These are phyloP conservation scores for Wiebesia pumilae DNA, from an alignment of 1,140 invertebrate species.

Conservation along the genomic window DNA sequence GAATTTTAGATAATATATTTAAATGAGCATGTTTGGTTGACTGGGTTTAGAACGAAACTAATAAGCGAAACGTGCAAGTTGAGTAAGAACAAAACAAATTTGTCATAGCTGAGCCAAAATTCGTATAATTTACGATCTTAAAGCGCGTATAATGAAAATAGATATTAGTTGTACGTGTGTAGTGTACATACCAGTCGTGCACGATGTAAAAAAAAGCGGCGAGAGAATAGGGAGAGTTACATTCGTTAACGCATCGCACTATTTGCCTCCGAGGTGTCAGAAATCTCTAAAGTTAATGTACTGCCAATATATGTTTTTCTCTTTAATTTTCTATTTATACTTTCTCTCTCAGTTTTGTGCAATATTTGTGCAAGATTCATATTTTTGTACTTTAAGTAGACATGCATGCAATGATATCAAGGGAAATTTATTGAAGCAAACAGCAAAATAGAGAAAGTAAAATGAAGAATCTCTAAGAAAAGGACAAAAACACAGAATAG, in stretches of 20 bases:
- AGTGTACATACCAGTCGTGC: background rate
- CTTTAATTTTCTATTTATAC: background rate
- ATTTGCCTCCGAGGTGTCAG: background rate
- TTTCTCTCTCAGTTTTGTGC: background rate
- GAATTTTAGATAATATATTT: slow-evolving; percentile 3
- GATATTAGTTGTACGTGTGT: slow-evolving; percentile 49
- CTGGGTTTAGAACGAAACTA: background rate
- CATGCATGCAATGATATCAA: background rate
- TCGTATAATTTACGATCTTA: slow-evolving; percentile 51
- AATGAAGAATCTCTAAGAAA: background rate
- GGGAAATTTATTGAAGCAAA: slow-evolving; percentile 3
- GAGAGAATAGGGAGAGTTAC: slow-evolving; percentile 20
- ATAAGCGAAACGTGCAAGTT: background rate
- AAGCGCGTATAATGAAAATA: slow-evolving; percentile 61
- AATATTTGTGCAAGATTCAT: background rate
- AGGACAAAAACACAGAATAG: slow-evolving; percentile 18
- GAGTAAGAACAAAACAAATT: slow-evolving; percentile 11
- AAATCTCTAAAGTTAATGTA: background rate
- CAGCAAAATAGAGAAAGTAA: slow-evolving; percentile 6
- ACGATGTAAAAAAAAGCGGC: slow-evolving; percentile 37
- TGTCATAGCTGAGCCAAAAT: slow-evolving; percentile 51
- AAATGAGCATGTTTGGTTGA: background rate
- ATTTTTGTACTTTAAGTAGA: background rate
- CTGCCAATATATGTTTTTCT: background rate
- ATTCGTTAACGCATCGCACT: background rate